Conservation (phyloP, 2,888 invertebrate genomes). For the Helleia helle region DNA sequence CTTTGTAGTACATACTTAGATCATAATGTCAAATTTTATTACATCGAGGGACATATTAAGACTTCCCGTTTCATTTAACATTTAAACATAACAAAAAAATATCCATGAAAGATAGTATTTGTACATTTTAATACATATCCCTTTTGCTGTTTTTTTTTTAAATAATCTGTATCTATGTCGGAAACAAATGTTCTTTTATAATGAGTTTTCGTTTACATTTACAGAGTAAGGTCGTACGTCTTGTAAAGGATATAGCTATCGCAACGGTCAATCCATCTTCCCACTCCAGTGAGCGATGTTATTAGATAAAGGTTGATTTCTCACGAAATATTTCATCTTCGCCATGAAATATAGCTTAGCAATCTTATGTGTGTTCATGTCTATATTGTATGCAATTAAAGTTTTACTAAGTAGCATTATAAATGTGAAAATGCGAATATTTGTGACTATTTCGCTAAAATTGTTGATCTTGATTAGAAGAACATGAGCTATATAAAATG, state of each 20-base stretch:
- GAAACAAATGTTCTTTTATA: conserved; percentile 1
- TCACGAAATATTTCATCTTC: too few relatives aligned
- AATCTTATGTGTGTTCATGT: too few relatives aligned
- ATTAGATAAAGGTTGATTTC: not conserved
- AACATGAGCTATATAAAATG: too few relatives aligned
- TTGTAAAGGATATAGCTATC: not conserved
- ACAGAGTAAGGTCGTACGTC: conserved; percentile 1
- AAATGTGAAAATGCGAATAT: too few relatives aligned
- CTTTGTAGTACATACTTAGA: not conserved
- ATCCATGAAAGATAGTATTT: not conserved
- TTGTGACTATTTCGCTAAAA: too few relatives aligned
- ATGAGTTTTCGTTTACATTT: conserved; percentile 1
- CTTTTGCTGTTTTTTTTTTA: too few relatives aligned
- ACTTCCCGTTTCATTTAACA: not conserved
- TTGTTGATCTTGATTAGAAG: too few relatives aligned
- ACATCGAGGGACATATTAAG: too few relatives aligned
- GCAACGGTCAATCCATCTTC: not conserved
- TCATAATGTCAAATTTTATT: too few relatives aligned
- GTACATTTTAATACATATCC: not conserved
- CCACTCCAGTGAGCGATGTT: not conserved
- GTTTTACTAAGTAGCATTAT: too few relatives aligned
- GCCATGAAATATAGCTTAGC: too few relatives aligned
- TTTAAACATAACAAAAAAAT: conserved; percentile 1
- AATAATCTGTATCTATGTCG: conserved; percentile 2
- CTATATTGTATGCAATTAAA: too few relatives aligned